phyloP scores from a whole-genome alignment of 2,797 vertebrate genomes.

The Huso huso region DNA sequence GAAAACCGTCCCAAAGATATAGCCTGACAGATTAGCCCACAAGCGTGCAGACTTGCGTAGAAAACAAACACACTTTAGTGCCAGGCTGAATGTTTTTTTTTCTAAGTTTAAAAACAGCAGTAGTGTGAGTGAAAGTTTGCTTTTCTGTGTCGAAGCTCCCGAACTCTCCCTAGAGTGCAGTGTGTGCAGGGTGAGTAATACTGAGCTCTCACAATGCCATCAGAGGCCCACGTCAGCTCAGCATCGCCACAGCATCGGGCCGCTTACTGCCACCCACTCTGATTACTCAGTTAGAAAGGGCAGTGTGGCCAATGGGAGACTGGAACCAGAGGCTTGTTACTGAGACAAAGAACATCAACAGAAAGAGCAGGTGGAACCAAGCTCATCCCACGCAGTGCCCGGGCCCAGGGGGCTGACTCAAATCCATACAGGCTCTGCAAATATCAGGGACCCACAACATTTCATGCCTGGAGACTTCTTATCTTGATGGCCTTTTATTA shows the following conservation, averaged over 20 bases:
- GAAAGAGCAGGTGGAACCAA: not conserved
- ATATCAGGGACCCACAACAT: not conserved
- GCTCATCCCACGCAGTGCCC: constrained; percentile 3
- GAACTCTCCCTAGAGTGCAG: not conserved
- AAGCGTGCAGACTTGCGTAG: not conserved
- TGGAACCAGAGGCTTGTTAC: not conserved
- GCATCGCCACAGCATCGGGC: constrained; percentile 66
- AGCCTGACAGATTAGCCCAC: not conserved
- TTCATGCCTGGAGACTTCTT: not conserved
- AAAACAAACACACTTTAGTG: constrained; percentile 46
- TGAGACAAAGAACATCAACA: constrained; percentile 1
- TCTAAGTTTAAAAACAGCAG: not conserved
- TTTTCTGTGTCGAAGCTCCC: constrained; percentile 24
- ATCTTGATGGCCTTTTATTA: constrained; percentile 6
- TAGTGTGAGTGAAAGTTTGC: constrained; percentile 26
- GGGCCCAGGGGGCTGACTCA: not conserved
- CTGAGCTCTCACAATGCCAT: constrained; percentile 46
- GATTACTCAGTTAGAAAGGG: constrained; percentile 62
- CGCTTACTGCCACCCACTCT: constrained; percentile 72
- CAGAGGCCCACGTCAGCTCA: constrained; percentile 67
- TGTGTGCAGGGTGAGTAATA: constrained; percentile 70
- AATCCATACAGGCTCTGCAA: not conserved
- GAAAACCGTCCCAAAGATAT: not conserved
- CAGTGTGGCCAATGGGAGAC: constrained; percentile 6
- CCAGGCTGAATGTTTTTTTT: constrained; percentile 27